Percentiles rank a stretch among this genome's conserved stretches.
Conservation (phyloP, 2,888 invertebrate genomes). For the Catonia carolina region DNA sequence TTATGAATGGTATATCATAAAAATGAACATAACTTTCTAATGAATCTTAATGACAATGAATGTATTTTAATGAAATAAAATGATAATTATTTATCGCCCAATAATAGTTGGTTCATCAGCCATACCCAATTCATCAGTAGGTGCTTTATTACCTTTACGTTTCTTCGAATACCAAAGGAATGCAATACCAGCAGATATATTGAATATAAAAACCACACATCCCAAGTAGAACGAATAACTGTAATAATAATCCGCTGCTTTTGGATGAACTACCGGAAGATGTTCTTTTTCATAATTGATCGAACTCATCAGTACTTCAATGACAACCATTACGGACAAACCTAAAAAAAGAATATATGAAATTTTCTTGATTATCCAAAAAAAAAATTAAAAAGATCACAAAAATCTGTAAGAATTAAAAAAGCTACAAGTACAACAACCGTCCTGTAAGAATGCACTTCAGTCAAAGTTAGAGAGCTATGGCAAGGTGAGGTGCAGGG, state of each 20-base stretch:
- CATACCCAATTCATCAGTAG: slow-evolving; percentile 73
- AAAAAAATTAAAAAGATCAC: background rate
- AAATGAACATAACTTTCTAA: no score
- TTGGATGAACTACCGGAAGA: slow-evolving; percentile 60
- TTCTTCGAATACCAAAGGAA: slow-evolving; percentile 79
- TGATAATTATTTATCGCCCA: slow-evolving; percentile 44
- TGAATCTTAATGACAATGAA: no score
- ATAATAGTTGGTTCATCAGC: slow-evolving; percentile 81
- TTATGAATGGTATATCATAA: no score
- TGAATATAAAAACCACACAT: slow-evolving; percentile 69
- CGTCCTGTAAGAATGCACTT: no score
- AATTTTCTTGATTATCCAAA: background rate
- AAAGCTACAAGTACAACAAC: no score
- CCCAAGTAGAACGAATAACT: slow-evolving; percentile 67
- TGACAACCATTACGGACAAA: slow-evolving; percentile 70
- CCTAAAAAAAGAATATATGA: slow-evolving; percentile 53
- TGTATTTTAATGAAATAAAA: no score
- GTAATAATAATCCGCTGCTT: slow-evolving; percentile 57
- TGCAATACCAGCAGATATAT: slow-evolving; percentile 58
- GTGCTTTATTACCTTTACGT: slow-evolving; percentile 75
- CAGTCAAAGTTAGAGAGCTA: no score
- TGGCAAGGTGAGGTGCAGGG: no score
- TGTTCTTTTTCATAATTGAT: slow-evolving; percentile 63
- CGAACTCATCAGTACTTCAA: slow-evolving; percentile 70
- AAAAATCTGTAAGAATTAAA: no score